Percentiles rank a stretch among this genome's conserved stretches.
Evolutionary conservation across 2,797 vertebrate species (phyloP).

Genomic region (Phrynocephalus guinanensis): DNA sequence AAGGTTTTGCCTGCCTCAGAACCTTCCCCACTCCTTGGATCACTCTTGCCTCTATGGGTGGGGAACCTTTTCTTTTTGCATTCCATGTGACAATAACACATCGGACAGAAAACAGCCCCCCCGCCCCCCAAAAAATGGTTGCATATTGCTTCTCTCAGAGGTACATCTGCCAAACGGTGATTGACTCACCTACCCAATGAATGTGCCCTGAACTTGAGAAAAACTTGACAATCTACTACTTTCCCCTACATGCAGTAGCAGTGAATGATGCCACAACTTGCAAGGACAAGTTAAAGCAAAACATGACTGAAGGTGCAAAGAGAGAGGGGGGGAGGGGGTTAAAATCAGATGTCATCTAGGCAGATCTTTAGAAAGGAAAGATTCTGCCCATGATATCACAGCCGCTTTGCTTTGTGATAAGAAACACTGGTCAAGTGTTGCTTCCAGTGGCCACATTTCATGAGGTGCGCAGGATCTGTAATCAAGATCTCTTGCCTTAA

Average conservation of each 20-base stretch:
- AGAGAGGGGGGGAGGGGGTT: slow-evolving; percentile 32
- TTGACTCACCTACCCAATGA: not conserved
- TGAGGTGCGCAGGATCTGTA: not conserved
- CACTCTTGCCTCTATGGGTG: too few relatives aligned
- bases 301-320: slow-evolving; percentile 36
- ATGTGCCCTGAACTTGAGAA: not conserved
- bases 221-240: slow-evolving; percentile 5
- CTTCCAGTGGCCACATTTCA: not conserved
- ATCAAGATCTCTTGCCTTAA: not conserved
- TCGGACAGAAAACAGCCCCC: not conserved
- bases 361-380: slow-evolving; percentile 35
- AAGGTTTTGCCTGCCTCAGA: not conserved
- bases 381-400: slow-evolving; percentile 29
- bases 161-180: not conserved
- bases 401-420: slow-evolving; percentile 35
- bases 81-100: not conserved
- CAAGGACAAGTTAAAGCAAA: slow-evolving; percentile 39
- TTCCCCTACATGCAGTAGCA: not conserved
- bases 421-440: slow-evolving; percentile 16
- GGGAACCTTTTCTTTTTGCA: not conserved
- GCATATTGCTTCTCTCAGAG: not conserved
- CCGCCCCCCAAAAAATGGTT: not conserved
- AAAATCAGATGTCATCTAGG: slow-evolving; percentile 36
- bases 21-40: not conserved
- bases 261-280: not conserved